Evolutionary conservation across 1,140 invertebrate species (phyloP).

Genomic region (Popillia japonica): DNA sequence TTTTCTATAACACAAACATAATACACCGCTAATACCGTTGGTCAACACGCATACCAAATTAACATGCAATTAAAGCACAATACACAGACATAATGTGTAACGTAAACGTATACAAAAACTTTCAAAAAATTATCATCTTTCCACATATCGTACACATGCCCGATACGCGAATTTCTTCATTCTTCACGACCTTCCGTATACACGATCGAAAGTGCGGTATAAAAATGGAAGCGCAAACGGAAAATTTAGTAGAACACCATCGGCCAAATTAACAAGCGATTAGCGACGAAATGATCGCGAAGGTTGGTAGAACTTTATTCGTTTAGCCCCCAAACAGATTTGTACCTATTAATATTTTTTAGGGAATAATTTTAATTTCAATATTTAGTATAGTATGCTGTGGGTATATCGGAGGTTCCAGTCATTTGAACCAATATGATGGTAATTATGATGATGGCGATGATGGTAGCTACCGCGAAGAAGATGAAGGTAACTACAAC

Average conservation of each 20-base stretch:
- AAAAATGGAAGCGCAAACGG: background rate
- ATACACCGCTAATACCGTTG: background rate
- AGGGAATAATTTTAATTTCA: background rate
- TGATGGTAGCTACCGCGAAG: slow-evolving; percentile 3
- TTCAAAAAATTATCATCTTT: slow-evolving; percentile 6
- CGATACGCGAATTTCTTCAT: background rate
- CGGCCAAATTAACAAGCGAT: slow-evolving; percentile 4
- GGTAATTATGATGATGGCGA: background rate
- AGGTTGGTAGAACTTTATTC: background rate
- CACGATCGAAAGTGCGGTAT: background rate
- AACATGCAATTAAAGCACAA: background rate
- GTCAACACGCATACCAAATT: background rate
- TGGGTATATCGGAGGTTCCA: background rate
- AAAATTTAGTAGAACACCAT: background rate
- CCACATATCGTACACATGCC: background rate
- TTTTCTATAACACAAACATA: background rate
- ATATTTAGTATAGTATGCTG: background rate
- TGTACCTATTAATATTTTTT: background rate
- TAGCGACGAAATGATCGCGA: background rate
- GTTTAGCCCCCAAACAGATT: too few species aligned
- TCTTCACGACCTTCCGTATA: background rate
- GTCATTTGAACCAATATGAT: background rate
- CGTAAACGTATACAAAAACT: background rate
- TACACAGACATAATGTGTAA: background rate
- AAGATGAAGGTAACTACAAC: background rate